Percentiles rank a stretch among this genome's conserved stretches.
Conservation (phyloP, 2,113 vertebrate genomes). For the Saimiri boliviensis region DNA sequence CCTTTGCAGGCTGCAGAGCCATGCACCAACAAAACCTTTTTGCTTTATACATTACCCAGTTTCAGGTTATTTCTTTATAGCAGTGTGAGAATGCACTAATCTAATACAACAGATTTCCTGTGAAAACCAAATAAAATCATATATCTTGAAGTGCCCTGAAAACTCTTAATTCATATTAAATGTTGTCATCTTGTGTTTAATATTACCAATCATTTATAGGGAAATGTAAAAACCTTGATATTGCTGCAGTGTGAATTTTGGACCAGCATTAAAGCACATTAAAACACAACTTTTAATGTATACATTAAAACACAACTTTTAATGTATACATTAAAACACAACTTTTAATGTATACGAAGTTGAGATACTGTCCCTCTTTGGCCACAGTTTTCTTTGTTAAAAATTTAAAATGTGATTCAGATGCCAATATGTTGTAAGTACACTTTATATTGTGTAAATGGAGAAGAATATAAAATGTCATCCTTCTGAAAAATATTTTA, state of each 20-base stretch:
- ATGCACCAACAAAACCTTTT: too few relatives aligned
- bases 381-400: background rate
- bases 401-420: background rate
- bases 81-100: too few relatives aligned
- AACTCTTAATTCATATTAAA: background rate
- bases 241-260: background rate
- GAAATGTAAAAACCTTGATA: background rate
- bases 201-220: background rate
- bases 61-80: too few relatives aligned
- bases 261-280: background rate
- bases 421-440: background rate
- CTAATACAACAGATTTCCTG: background rate
- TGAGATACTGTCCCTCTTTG: background rate
- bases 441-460: background rate
- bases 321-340: background rate
- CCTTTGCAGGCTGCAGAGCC: too few relatives aligned
- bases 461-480: background rate
- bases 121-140: background rate
- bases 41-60: too few relatives aligned
- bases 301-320: background rate
- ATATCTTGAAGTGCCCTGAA: background rate
- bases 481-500: background rate
- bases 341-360: background rate
- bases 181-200: background rate
- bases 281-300: background rate